Conservation (phyloP, 2,113 vertebrate species). For the Scopus umbretta region DNA sequence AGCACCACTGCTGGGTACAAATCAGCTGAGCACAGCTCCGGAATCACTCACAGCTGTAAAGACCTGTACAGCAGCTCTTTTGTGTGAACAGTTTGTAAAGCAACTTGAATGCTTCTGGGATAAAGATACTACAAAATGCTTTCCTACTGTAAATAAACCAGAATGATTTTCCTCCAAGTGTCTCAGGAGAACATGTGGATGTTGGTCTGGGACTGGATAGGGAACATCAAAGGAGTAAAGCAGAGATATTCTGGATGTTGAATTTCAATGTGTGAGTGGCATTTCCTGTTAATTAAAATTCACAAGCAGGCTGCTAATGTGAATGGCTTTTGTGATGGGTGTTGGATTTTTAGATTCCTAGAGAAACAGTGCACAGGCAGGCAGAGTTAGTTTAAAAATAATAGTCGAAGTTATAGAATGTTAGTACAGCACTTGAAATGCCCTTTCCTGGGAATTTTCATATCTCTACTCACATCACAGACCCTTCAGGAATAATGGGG, state of each 20-base stretch:
- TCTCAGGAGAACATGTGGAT: constrained; percentile 13
- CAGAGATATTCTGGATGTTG: constrained; percentile 13
- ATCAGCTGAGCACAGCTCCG: not conserved
- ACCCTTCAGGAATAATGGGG: not conserved
- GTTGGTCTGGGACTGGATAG: not conserved
- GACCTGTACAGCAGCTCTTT: not conserved
- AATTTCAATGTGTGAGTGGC: constrained; percentile 28
- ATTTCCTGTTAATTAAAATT: constrained; percentile 64
- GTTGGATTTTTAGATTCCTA: constrained; percentile 18
- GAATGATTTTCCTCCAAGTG: not conserved
- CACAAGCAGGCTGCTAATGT: constrained; percentile 35
- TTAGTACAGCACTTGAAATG: not conserved
- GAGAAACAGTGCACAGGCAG: not conserved
- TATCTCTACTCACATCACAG: not conserved
- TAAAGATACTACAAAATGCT: not conserved
- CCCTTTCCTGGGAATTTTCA: not conserved
- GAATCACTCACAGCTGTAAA: not conserved
- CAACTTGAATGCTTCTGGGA: not conserved
- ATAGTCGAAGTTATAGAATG: not conserved
- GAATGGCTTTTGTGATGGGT: constrained; percentile 35
- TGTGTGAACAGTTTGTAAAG: not conserved
- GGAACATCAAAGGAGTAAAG: constrained; percentile 43
- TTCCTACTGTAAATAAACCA: constrained; percentile 49
- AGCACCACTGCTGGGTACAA: not conserved
- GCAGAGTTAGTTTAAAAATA: not conserved